Percentiles rank a stretch among this genome's conserved stretches.
phyloP scores from a whole-genome alignment of 2,113 vertebrate genomes.

The Hypanus sabinus region DNA sequence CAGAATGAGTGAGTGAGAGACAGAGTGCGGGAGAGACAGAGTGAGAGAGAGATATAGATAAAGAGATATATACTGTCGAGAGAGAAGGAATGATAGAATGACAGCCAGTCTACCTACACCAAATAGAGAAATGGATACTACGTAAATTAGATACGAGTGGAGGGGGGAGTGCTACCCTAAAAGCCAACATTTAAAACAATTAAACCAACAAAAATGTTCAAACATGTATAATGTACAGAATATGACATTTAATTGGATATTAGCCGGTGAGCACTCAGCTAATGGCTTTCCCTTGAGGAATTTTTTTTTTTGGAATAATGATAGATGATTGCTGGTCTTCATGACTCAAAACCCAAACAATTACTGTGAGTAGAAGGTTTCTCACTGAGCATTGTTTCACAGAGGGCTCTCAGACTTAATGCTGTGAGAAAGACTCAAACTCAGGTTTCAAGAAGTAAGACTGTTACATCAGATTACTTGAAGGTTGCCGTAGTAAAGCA shows the following conservation, averaged over 20 bases:
- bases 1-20: too few species aligned
- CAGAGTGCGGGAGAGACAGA: too few species aligned
- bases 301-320: background rate
- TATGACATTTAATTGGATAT: background rate
- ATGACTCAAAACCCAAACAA: background rate
- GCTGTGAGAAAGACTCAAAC: background rate
- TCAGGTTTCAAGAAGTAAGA: background rate
- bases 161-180: background rate
- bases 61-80: too few species aligned
- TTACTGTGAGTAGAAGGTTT: background rate
- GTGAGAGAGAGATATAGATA: too few species aligned
- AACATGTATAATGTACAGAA: background rate
- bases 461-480: background rate
- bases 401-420: background rate
- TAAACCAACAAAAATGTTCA: slow-evolving; percentile 8
- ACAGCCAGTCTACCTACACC: background rate
- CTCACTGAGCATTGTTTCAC: background rate
- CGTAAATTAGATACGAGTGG: background rate
- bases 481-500: background rate
- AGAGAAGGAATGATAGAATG: too few species aligned
- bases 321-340: background rate
- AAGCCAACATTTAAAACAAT: slow-evolving; percentile 18
- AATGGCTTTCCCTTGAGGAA: background rate
- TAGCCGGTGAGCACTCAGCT: slow-evolving; percentile 11
- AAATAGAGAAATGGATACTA: background rate